Evolutionary conservation across 2,888 invertebrate genomes (phyloP).

Genomic region (Microplitis manilae): DNA sequence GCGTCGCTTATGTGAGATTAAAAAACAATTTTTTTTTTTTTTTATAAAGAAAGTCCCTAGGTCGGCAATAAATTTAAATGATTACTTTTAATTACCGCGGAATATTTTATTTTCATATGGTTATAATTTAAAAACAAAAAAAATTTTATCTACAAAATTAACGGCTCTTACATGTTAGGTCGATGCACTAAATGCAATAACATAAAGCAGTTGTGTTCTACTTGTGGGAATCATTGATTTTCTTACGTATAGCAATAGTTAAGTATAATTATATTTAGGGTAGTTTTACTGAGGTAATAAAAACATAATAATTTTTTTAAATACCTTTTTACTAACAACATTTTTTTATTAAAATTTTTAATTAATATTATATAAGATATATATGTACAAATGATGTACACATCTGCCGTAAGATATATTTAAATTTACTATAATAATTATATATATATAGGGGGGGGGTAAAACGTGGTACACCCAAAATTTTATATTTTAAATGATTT

Average conservation of each 20-base stretch:
- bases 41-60: not conserved
- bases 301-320: not conserved
- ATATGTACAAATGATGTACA: not conserved
- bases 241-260: conserved; percentile 12
- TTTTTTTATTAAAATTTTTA: not conserved
- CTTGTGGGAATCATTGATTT: conserved; percentile 26
- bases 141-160: conserved; percentile 5
- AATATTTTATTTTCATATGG: not conserved
- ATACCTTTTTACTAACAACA: not conserved
- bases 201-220: not conserved
- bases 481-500: too few species aligned
- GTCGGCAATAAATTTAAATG: not conserved
- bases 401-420: not conserved
- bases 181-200: conserved; percentile 24
- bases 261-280: conserved; percentile 8
- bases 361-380: not conserved
- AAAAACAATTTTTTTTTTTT: not conserved
- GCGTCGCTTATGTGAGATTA: too few species aligned
- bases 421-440: too few species aligned
- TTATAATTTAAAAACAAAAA: not conserved
- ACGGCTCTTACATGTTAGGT: not conserved
- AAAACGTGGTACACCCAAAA: too few species aligned
- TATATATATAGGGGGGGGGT: not conserved
- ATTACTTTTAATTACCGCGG: not conserved
- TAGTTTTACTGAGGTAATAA: not conserved